Evolutionary conservation across 2,888 invertebrate species (phyloP).

Genomic region (Terebella lapidaria): DNA sequence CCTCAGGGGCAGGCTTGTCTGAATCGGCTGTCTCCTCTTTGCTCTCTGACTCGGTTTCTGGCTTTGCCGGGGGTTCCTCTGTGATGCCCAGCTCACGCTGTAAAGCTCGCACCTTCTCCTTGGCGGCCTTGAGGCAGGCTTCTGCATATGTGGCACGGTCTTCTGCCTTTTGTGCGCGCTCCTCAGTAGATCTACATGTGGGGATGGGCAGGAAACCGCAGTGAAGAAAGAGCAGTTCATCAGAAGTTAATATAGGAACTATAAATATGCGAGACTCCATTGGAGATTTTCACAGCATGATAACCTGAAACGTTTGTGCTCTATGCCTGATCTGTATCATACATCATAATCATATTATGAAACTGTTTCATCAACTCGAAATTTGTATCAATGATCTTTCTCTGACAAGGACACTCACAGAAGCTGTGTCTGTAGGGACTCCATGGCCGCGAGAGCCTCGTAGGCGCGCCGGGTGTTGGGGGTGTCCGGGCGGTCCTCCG

Average conservation of each 20-base stretch:
- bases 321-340: no score
- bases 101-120: constrained; percentile 33
- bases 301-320: no score
- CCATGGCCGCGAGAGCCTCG: constrained; percentile 44
- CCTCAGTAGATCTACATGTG: constrained; percentile 39
- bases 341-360: no score
- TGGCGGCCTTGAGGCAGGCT: constrained; percentile 28
- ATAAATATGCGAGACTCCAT: no score
- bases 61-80: background rate
- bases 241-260: background rate
- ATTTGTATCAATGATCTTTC: no score
- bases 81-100: constrained; percentile 13
- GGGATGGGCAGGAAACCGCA: no score
- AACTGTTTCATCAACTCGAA: no score
- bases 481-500: constrained; percentile 2
- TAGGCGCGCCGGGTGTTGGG: constrained; percentile 35
- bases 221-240: background rate
- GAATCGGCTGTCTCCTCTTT: background rate
- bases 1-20: background rate
- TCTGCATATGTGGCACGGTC: constrained; percentile 33
- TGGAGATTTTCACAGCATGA: no score
- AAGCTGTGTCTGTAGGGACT: constrained; percentile 41
- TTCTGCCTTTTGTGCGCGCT: constrained; percentile 39
- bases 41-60: background rate
- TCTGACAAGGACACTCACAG: constrained; percentile 44